Evolutionary conservation across 2,113 vertebrate species (phyloP).

Genomic region (Heteronetta atricapilla): DNA sequence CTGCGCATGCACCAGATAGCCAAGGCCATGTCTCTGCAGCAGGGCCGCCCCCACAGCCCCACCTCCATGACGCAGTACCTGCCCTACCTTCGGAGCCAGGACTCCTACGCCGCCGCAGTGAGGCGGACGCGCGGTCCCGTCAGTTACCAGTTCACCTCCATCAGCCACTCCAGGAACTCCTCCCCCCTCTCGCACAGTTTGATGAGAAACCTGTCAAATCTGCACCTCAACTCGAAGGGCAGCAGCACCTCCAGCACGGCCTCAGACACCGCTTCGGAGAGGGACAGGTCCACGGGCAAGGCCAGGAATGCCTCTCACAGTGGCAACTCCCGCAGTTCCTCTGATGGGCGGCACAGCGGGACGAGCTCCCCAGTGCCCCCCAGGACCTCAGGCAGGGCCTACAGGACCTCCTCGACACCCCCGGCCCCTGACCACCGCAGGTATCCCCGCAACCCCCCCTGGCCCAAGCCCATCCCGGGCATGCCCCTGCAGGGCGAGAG

Average conservation of each 20-base stretch:
- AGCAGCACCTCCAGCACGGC: slow-evolving; percentile 92
- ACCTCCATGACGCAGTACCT: slow-evolving; percentile 82
- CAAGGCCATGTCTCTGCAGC: slow-evolving; percentile 73
- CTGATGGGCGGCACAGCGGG: slow-evolving; percentile 51
- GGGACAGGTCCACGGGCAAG: slow-evolving; percentile 76
- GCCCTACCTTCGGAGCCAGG: slow-evolving; percentile 82
- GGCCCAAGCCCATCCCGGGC: slow-evolving; percentile 83
- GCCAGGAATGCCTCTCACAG: slow-evolving; percentile 57
- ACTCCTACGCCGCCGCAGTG: slow-evolving; percentile 90
- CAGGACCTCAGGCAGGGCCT: slow-evolving; percentile 34
- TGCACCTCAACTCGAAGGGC: slow-evolving; percentile 91
- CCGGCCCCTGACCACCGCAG: slow-evolving; percentile 61
- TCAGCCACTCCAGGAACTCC: slow-evolving; percentile 85
- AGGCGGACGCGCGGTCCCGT: slow-evolving; percentile 76
- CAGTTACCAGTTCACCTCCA: slow-evolving; percentile 68
- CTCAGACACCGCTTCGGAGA: slow-evolving; percentile 85
- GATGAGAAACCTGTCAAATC: slow-evolving; percentile 81
- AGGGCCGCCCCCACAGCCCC: slow-evolving; percentile 80
- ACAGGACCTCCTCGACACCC: slow-evolving; percentile 6
- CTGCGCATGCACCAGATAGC: slow-evolving; percentile 84
- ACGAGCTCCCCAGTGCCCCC: slow-evolving; percentile 41
- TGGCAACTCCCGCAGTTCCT: slow-evolving; percentile 70
- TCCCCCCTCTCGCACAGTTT: slow-evolving; percentile 84
- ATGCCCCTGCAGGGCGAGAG: slow-evolving; percentile 76
- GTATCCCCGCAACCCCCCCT: slow-evolving; percentile 51